These are phyloP conservation scores for Gracilinanus agilis DNA, from an alignment of 2,113 vertebrate genomes.

Conservation along the genomic window DNA sequence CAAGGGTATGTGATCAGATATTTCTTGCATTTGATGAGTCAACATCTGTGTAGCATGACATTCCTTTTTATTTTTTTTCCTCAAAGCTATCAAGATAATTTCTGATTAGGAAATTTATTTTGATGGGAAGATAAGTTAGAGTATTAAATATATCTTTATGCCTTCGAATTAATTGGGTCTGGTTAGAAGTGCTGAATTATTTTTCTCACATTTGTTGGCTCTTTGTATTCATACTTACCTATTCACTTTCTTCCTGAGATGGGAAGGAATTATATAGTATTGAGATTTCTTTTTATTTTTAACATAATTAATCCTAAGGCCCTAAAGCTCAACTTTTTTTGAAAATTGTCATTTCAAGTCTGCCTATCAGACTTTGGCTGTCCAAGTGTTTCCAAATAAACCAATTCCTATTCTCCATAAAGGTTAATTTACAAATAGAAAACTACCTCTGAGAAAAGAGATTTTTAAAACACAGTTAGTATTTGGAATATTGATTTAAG, in stretches of 20 bases:
- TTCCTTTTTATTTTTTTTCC: too few relatives aligned
- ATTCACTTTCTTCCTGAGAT: background rate
- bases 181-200: background rate
- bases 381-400: constrained; percentile 53
- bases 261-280: background rate
- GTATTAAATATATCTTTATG: background rate
- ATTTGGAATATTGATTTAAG: constrained; percentile 11
- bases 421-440: background rate
- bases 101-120: background rate
- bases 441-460: constrained; percentile 49
- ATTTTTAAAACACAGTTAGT: constrained; percentile 55
- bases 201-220: background rate
- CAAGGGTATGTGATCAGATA: constrained; percentile 87
- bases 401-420: constrained; percentile 9
- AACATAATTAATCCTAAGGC: background rate
- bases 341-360: constrained; percentile 44
- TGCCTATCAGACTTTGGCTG: constrained; percentile 9
- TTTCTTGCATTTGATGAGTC: background rate
- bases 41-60: background rate
- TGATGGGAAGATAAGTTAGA: background rate
- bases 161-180: background rate
- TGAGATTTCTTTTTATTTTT: constrained; percentile 58
- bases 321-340: constrained; percentile 35
- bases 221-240: background rate
- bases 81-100: background rate